Percentiles rank a stretch among this genome's conserved stretches.
Evolutionary conservation across 2,888 invertebrate species (phyloP).

Genomic region (Trachelus tabidus): DNA sequence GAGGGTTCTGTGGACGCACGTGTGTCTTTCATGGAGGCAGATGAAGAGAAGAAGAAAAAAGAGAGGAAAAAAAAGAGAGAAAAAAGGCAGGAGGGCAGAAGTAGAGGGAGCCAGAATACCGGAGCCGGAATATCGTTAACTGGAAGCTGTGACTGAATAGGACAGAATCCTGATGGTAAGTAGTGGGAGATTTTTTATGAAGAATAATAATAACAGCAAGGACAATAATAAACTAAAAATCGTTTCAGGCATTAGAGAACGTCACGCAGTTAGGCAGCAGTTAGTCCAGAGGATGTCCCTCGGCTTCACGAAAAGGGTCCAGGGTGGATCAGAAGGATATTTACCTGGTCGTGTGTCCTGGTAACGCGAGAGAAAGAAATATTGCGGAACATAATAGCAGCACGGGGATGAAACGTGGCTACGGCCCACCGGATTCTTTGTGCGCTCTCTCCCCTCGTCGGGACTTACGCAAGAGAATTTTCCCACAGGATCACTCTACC

Average conservation of each 20-base stretch:
- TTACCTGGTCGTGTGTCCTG: constrained; percentile 45
- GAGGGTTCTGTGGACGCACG: constrained; percentile 24
- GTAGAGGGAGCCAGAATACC: neutral
- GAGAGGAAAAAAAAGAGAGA: neutral
- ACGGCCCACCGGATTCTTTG: constrained; percentile 27
- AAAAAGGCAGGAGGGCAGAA: neutral
- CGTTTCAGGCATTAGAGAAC: neutral
- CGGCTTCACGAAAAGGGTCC: neutral
- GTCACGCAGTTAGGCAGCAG: neutral
- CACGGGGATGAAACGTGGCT: constrained; percentile 49
- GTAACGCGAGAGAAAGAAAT: constrained; percentile 22
- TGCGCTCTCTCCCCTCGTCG: constrained; percentile 17
- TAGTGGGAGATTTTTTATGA: neutral
- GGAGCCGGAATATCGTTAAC: neutral
- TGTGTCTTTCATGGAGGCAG: constrained; percentile 16
- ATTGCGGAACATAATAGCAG: constrained; percentile 25
- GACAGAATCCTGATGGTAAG: neutral
- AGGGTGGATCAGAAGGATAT: neutral
- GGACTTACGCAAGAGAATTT: constrained; percentile 41
- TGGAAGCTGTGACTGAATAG: neutral
- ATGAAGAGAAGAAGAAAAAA: constrained; percentile 13
- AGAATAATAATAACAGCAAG: neutral
- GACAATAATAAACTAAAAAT: neutral
- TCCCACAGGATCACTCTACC: constrained; percentile 44
- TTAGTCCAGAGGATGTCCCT: neutral